Conservation (phyloP, 30 jellyfish, hydroid and myxozoan species). For the Clytia hemisphaerica region DNA sequence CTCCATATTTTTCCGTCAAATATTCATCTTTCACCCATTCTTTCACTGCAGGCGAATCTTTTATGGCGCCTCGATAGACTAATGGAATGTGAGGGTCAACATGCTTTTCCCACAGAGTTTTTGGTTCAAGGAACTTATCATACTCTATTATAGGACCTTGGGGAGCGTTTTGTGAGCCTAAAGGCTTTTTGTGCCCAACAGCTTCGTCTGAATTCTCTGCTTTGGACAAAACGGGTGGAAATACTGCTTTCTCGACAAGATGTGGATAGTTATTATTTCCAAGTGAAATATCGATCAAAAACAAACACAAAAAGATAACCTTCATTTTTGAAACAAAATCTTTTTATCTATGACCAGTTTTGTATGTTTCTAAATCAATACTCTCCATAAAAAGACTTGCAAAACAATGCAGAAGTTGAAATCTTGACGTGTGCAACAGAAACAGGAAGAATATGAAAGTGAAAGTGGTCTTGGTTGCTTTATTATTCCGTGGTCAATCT, state of each 20-base stretch:
- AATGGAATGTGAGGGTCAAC: constrained; percentile 55
- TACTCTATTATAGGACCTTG: constrained; percentile 72
- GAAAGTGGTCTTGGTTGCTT: no score
- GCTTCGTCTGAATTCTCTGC: constrained; percentile 27
- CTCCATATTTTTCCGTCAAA: constrained; percentile 61
- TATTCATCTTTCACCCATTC: constrained; percentile 68
- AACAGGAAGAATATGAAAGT: no score
- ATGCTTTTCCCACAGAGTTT: constrained; percentile 61
- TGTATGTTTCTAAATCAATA: no score
- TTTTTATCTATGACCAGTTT: no score
- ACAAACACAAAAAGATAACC: no score
- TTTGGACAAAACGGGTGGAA: constrained; percentile 31
- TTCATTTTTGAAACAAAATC: no score
- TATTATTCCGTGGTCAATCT: no score
- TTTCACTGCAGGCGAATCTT: constrained; percentile 58
- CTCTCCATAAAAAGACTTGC: no score
- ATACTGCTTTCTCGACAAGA: not conserved
- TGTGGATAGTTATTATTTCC: constrained; percentile 3
- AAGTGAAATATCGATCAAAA: no score
- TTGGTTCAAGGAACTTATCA: constrained; percentile 40
- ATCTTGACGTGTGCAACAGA: no score
- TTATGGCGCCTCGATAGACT: constrained; percentile 49
- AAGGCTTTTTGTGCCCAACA: constrained; percentile 65
- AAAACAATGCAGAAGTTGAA: no score
- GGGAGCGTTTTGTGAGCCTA: constrained; percentile 71